Conservation (phyloP, 2,113 vertebrate genomes). For the Malaclemys terrapin region DNA sequence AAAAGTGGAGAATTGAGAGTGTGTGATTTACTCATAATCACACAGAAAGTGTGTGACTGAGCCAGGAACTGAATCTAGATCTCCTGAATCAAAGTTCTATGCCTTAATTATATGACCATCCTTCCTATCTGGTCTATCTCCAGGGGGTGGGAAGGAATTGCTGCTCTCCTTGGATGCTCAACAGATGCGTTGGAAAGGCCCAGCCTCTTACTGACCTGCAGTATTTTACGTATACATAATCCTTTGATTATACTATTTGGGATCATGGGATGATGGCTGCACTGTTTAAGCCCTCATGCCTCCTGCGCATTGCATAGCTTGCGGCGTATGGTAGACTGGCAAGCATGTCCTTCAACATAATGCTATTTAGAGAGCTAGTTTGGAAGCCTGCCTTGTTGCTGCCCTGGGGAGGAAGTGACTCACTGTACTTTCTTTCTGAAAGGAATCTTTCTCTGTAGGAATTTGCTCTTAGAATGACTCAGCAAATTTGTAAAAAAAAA, state of each 20-base stretch:
- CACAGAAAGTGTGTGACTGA: neutral
- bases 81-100: neutral
- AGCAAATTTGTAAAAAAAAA: neutral
- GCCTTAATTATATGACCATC: neutral
- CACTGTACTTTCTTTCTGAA: neutral
- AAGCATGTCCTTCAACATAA: neutral
- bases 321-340: neutral
- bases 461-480: neutral
- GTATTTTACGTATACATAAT: neutral
- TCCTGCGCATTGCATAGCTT: neutral
- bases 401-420: neutral
- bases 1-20: neutral
- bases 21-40: neutral
- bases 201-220: neutral
- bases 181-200: neutral
- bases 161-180: neutral
- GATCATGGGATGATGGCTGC: neutral
- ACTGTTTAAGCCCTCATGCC: neutral
- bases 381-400: rapidly evolving
- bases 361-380: neutral
- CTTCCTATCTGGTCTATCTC: neutral
- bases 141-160: neutral
- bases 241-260: neutral
- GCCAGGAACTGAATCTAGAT: neutral
- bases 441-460: neutral